Evolutionary conservation across 2,113 vertebrate genomes (phyloP).

Genomic region (Menidia beryllina): DNA sequence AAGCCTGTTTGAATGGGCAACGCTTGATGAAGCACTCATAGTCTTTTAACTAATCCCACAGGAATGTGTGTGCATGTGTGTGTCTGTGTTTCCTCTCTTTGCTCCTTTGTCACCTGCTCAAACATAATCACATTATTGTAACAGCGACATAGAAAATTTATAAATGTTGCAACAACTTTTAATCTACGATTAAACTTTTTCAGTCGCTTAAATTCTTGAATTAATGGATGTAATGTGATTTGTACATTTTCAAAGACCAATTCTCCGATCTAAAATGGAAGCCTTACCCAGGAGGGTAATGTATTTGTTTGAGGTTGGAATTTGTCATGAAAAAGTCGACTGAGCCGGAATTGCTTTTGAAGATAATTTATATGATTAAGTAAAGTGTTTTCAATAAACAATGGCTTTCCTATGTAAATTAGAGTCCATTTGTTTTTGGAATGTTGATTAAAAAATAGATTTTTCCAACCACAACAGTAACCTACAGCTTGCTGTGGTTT

Average conservation of each 20-base stretch:
- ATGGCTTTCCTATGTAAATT: no score
- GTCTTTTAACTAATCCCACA: conserved; percentile 65
- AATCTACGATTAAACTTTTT: background rate
- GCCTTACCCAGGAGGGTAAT: background rate
- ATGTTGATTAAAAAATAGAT: background rate
- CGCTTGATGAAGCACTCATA: conserved; percentile 70
- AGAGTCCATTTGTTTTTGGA: background rate
- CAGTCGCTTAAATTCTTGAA: background rate
- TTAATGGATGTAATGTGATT: background rate
- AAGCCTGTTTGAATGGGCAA: conserved; percentile 63
- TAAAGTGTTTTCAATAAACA: no score
- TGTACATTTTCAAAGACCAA: background rate
- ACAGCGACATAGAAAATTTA: background rate
- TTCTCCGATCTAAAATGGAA: background rate
- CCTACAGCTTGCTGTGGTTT: background rate
- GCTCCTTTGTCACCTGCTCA: conserved; percentile 40
- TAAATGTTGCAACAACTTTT: background rate
- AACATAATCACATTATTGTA: background rate
- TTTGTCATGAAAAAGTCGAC: background rate
- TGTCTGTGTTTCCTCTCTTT: conserved; percentile 5
- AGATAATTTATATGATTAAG: no score
- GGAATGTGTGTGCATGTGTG: conserved; percentile 51
- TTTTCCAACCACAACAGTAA: no score
- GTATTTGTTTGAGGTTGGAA: background rate
- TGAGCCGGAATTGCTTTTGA: no score